Evolutionary conservation across 2,888 invertebrate species (phyloP).

Genomic region (Drosophila suboccidentalis): DNA sequence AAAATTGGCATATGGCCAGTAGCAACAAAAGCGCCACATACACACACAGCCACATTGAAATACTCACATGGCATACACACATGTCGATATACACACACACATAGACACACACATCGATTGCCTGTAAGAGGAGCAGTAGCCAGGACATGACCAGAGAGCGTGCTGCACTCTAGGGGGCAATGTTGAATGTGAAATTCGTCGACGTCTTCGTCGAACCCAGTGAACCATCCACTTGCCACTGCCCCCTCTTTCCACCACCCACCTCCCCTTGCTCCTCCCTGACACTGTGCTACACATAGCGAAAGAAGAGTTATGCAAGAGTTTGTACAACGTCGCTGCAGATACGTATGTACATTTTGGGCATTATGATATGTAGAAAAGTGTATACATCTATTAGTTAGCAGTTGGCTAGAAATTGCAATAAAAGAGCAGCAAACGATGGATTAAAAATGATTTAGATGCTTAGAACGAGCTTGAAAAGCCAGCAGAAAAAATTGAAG

Average conservation of each 20-base stretch:
- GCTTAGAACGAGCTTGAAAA: constrained; percentile 6
- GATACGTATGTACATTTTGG: constrained; percentile 37
- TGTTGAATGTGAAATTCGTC: constrained; percentile 61
- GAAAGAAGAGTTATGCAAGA: constrained; percentile 62
- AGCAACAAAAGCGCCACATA: constrained; percentile 67
- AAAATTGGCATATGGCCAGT: constrained; percentile 84
- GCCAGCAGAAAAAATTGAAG: background rate
- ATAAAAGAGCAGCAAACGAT: constrained; percentile 47
- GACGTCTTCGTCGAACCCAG: constrained; percentile 59
- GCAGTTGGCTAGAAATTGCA: constrained; percentile 53
- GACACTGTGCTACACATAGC: constrained; percentile 37
- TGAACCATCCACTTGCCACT: constrained; percentile 42
- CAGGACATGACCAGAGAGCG: constrained; percentile 61
- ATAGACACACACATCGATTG: constrained; percentile 52
- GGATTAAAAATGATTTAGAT: constrained; percentile 73
- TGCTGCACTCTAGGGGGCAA: constrained; percentile 70
- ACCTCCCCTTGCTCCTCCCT: background rate
- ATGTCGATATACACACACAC: constrained; percentile 2
- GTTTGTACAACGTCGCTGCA: constrained; percentile 64
- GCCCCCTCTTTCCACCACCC: no score
- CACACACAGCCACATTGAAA: constrained; percentile 23
- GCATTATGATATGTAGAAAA: constrained; percentile 40
- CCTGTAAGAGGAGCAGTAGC: constrained; percentile 32
- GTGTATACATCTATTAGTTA: constrained; percentile 51
- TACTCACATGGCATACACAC: constrained; percentile 1